phyloP scores from a whole-genome alignment of 2,888 invertebrate species.

The Aricia artaxerxes region DNA sequence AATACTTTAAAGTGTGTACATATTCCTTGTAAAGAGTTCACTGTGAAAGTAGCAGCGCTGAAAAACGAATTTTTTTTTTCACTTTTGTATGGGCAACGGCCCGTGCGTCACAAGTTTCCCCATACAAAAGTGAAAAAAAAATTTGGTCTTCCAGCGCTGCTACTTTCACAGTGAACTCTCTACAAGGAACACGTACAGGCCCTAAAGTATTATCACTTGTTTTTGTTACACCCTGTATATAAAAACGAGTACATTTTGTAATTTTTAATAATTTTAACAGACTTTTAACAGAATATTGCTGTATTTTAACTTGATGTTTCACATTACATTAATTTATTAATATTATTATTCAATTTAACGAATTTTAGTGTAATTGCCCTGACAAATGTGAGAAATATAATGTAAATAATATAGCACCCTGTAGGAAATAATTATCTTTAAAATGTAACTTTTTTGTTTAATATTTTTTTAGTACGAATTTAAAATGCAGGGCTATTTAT shows the following conservation, averaged over 20 bases:
- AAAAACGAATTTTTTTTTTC: too few species aligned
- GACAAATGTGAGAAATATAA: slow-evolving; percentile 42
- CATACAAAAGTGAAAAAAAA: too few species aligned
- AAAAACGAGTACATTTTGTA: slow-evolving; percentile 11
- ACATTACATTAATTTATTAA: slow-evolving; percentile 28
- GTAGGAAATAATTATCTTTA: slow-evolving; percentile 15
- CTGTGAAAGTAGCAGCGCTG: too few species aligned
- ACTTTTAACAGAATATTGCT: background rate
- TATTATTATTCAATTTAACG: slow-evolving; percentile 21
- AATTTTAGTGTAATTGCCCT: background rate
- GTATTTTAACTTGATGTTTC: slow-evolving; percentile 16
- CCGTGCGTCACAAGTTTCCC: too few species aligned
- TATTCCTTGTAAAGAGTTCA: too few species aligned
- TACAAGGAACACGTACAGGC: too few species aligned
- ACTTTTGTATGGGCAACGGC: too few species aligned
- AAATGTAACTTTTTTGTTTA: slow-evolving; percentile 7
- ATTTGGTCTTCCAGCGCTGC: too few species aligned
- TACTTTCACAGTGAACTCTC: too few species aligned
- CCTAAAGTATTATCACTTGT: too few species aligned
- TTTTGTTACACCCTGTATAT: background rate
- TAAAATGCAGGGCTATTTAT: slow-evolving; percentile 1
- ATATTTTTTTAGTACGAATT: background rate
- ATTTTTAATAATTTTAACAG: slow-evolving; percentile 23
- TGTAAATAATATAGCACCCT: slow-evolving; percentile 48
- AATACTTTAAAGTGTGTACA: too few species aligned